Percentiles rank a stretch among this genome's conserved stretches.
Conservation (phyloP, 2,888 invertebrate genomes). For the Tribolium freemani region DNA sequence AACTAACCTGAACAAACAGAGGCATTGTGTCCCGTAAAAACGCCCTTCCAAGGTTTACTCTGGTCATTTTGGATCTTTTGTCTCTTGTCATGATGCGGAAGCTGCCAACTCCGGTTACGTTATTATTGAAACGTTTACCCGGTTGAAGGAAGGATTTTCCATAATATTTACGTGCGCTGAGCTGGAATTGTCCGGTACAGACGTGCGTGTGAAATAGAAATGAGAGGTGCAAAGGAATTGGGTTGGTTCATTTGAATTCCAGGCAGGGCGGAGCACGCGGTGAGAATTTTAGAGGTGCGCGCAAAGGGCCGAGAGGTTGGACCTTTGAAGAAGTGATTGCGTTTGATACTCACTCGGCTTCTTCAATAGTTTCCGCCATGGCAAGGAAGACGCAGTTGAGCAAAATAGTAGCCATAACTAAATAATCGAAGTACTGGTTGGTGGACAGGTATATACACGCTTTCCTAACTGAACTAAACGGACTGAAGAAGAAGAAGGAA, state of each 20-base stretch:
- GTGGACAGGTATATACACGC: slow-evolving; percentile 93
- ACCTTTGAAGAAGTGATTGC: not conserved
- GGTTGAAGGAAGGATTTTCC: slow-evolving; percentile 19
- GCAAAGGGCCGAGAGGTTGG: not conserved
- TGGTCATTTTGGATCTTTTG: not conserved
- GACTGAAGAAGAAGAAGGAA: slow-evolving; percentile 92
- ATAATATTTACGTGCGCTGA: slow-evolving; percentile 5
- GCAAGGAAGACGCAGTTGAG: slow-evolving; percentile 98
- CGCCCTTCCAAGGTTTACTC: not conserved
- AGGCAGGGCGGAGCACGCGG: not conserved
- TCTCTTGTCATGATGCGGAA: slow-evolving; percentile 18
- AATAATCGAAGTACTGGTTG: slow-evolving; percentile 97
- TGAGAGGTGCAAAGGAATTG: not conserved
- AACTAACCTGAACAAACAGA: slow-evolving; percentile 35
- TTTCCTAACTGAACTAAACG: slow-evolving; percentile 90
- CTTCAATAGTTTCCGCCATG: slow-evolving; percentile 93
- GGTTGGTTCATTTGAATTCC: not conserved
- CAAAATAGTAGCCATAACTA: slow-evolving; percentile 96
- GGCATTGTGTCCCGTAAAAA: slow-evolving; percentile 10
- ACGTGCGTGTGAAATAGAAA: not conserved
- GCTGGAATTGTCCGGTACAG: not conserved
- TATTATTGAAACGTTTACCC: slow-evolving; percentile 24
- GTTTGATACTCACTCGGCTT: slow-evolving; percentile 87
- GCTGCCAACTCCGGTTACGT: not conserved
- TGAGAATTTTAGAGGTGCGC: not conserved